phyloP scores from a whole-genome alignment of 2,888 invertebrate genomes.

The Heliconius erato region DNA sequence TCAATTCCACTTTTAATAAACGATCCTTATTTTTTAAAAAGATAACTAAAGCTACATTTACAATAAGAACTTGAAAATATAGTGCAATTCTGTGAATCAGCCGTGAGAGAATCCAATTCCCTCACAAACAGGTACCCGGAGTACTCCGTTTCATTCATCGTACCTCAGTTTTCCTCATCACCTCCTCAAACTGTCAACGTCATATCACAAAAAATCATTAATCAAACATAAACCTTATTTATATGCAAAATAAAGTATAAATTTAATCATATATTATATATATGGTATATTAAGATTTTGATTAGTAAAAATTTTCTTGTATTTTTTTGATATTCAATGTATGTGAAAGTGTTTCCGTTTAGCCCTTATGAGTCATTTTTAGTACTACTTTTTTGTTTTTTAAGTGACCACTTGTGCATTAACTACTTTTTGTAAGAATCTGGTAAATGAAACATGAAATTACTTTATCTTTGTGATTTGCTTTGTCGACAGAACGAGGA shows the following conservation, averaged over 20 bases:
- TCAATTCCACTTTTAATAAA: too few relatives aligned
- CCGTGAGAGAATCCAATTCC: slow-evolving; percentile 46
- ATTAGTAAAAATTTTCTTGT: slow-evolving; percentile 36
- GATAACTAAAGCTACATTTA: background rate
- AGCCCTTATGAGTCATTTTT: slow-evolving; percentile 36
- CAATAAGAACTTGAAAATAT: background rate
- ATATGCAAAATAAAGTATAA: background rate
- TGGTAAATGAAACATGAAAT: background rate
- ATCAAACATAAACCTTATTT: slow-evolving; percentile 4
- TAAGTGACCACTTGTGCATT: slow-evolving; percentile 17
- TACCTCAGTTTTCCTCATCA: slow-evolving; percentile 51
- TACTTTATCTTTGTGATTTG: too few relatives aligned
- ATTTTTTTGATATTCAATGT: slow-evolving; percentile 35
- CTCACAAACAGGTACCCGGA: slow-evolving; percentile 47
- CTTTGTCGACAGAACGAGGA: too few relatives aligned
- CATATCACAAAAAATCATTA: background rate
- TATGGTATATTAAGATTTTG: slow-evolving; percentile 2
- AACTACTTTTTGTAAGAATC: slow-evolving; percentile 17
- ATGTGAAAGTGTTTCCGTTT: slow-evolving; percentile 40
- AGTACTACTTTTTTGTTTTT: slow-evolving; percentile 3
- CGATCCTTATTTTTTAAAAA: background rate
- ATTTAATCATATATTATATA: background rate
- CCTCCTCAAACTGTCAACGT: slow-evolving; percentile 16
- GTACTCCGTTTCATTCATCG: slow-evolving; percentile 44
- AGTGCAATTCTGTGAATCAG: slow-evolving; percentile 36